Evolutionary conservation across 2,113 vertebrate species (phyloP).

Genomic region (Oriolus oriolus): DNA sequence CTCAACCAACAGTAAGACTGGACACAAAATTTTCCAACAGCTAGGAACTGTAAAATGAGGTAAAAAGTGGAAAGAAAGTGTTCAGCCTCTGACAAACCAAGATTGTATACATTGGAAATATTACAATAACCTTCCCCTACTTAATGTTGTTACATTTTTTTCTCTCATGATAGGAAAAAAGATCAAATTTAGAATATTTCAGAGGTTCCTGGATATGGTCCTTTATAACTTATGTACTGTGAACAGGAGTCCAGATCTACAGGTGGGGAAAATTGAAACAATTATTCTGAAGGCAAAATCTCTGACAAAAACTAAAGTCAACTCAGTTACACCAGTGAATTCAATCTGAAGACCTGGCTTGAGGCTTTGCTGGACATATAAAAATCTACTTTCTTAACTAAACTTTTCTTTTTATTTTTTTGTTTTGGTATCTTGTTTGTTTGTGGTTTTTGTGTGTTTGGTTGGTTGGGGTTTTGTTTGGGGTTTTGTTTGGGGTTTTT

Average conservation of each 20-base stretch:
- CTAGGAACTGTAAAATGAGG: constrained; percentile 28
- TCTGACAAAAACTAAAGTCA: constrained; percentile 9
- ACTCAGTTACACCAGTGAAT: not conserved
- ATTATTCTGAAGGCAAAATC: not conserved
- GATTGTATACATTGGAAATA: not conserved
- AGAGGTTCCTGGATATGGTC: not conserved
- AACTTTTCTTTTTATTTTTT: not conserved
- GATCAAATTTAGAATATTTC: not conserved
- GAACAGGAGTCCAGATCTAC: not conserved
- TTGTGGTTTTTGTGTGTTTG: not conserved
- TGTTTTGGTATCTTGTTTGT: not conserved
- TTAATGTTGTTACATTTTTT: not conserved
- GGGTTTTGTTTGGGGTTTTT: no score
- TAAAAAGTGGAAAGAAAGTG: not conserved
- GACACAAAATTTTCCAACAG: constrained; percentile 27
- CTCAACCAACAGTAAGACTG: not conserved
- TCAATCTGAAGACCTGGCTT: not conserved
- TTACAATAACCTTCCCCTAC: not conserved
- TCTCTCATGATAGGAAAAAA: not conserved
- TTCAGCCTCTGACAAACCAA: not conserved
- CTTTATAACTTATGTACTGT: not conserved
- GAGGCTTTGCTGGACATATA: not conserved
- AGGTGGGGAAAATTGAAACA: not conserved
- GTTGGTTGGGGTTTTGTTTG: not conserved
- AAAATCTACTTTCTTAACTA: not conserved